Evolutionary conservation across 2,888 invertebrate genomes (phyloP).

Genomic region (Bellardia pandia): DNA sequence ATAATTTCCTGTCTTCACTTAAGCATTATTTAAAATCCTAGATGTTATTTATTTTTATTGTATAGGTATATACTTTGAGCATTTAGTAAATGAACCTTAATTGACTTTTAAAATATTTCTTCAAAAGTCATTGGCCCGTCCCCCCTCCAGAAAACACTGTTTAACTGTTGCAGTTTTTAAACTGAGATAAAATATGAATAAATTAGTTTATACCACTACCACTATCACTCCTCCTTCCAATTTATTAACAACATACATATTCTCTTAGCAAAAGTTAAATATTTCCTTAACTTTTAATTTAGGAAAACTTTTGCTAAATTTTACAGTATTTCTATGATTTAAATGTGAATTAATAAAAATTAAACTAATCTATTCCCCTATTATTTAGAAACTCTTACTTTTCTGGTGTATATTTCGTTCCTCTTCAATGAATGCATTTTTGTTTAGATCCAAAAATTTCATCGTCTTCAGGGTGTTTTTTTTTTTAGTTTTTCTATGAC

Average conservation of each 20-base stretch:
- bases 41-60: too few relatives aligned
- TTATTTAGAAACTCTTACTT: conserved; percentile 19
- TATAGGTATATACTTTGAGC: too few relatives aligned
- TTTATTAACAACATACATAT: not conserved
- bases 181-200: too few relatives aligned
- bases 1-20: too few relatives aligned
- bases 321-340: not conserved
- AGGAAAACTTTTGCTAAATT: not conserved
- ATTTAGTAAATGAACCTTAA: not conserved
- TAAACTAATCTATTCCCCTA: not conserved
- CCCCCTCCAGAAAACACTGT: not conserved
- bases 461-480: conserved; percentile 7
- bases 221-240: too few relatives aligned
- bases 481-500: not conserved
- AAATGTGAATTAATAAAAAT: not conserved
- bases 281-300: too few relatives aligned
- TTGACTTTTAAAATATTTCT: not conserved
- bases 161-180: too few relatives aligned
- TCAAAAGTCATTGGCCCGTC: conserved; percentile 7
- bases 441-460: conserved; percentile 20
- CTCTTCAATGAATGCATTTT: conserved; percentile 14
- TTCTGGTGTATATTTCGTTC: not conserved
- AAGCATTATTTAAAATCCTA: too few relatives aligned
- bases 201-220: too few relatives aligned
- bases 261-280: not conserved